These are phyloP conservation scores for Mallotus villosus DNA, from an alignment of 2,797 vertebrate genomes.

Conservation along the genomic window DNA sequence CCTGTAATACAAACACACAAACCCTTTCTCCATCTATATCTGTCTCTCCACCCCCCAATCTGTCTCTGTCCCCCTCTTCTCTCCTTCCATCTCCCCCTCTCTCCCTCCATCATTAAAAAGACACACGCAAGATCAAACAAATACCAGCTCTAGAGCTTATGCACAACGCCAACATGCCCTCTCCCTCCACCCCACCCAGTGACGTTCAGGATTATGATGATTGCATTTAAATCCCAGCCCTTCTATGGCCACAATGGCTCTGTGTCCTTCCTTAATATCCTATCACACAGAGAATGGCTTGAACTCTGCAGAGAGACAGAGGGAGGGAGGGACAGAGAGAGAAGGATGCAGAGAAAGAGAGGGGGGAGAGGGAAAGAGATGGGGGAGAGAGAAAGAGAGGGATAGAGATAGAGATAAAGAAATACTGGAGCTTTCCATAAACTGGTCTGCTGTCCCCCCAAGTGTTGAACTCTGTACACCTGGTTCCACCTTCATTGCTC, in stretches of 20 bases:
- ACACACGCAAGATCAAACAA: constrained; percentile 1
- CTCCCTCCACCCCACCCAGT: constrained; percentile 15
- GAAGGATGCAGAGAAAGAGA: too few species aligned
- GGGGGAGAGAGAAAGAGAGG: not conserved
- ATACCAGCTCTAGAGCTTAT: not conserved
- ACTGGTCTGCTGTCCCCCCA: not conserved
- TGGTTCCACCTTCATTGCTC: too few species aligned
- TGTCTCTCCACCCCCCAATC: too few species aligned
- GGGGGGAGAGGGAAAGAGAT: too few species aligned
- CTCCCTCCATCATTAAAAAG: not conserved
- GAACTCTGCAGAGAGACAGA: constrained; percentile 32
- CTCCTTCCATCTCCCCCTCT: not conserved
- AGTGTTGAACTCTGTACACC: too few species aligned
- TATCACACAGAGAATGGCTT: constrained; percentile 31
- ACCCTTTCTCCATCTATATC: too few species aligned
- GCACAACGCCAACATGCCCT: not conserved
- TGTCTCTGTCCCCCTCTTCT: too few species aligned
- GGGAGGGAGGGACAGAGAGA: not conserved
- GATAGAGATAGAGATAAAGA: not conserved
- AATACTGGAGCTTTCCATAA: not conserved
- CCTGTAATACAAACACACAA: too few species aligned
- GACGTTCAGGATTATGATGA: constrained; percentile 55
- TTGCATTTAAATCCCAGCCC: constrained; percentile 57
- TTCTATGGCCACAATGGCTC: constrained; percentile 29
- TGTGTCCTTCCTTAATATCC: constrained; percentile 28